A percentile compares a stretch with the other conserved stretches of the same genome.
phyloP scores from a whole-genome alignment of 2,888 invertebrate species.

The Lymantria monacha region DNA sequence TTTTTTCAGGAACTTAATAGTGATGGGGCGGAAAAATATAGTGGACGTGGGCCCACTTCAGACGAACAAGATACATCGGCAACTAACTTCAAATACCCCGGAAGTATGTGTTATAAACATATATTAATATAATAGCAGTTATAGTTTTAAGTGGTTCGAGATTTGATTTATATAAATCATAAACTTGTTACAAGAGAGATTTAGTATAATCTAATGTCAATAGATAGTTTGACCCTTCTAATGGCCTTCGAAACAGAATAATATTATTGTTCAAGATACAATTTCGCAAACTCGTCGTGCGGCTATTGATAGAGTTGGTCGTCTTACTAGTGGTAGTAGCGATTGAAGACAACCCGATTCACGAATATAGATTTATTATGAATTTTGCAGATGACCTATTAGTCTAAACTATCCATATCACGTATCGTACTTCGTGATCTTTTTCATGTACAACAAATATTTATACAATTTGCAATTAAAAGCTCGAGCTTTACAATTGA shows the following conservation, averaged over 20 bases:
- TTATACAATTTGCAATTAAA: too few relatives aligned
- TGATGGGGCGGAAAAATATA: slow-evolving; percentile 35
- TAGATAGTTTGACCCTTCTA: slow-evolving; percentile 19
- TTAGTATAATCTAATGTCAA: slow-evolving; percentile 25
- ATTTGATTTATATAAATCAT: slow-evolving; percentile 26
- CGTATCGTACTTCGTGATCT: too few relatives aligned
- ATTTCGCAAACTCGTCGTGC: slow-evolving; percentile 10
- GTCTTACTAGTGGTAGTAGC: not conserved
- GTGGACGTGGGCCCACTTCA: slow-evolving; percentile 37
- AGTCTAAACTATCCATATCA: too few relatives aligned
- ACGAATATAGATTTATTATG: too few relatives aligned
- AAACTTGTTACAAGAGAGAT: slow-evolving; percentile 29
- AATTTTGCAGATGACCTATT: too few relatives aligned
- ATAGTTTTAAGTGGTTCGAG: slow-evolving; percentile 28
- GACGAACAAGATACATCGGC: slow-evolving; percentile 68
- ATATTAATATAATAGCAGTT: slow-evolving; percentile 33
- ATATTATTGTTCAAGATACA: slow-evolving; percentile 18
- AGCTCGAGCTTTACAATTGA: too few relatives aligned
- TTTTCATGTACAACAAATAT: too few relatives aligned
- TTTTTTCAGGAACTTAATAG: slow-evolving; percentile 39
- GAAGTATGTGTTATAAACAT: slow-evolving; percentile 52
- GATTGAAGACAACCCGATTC: too few relatives aligned
- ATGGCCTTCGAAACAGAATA: slow-evolving; percentile 12
- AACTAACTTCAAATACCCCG: slow-evolving; percentile 61
- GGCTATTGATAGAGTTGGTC: slow-evolving; percentile 6